Percentiles rank a stretch among this genome's conserved stretches.
Evolutionary conservation across 2,797 vertebrate species (phyloP).

Genomic region (Danio choprae): DNA sequence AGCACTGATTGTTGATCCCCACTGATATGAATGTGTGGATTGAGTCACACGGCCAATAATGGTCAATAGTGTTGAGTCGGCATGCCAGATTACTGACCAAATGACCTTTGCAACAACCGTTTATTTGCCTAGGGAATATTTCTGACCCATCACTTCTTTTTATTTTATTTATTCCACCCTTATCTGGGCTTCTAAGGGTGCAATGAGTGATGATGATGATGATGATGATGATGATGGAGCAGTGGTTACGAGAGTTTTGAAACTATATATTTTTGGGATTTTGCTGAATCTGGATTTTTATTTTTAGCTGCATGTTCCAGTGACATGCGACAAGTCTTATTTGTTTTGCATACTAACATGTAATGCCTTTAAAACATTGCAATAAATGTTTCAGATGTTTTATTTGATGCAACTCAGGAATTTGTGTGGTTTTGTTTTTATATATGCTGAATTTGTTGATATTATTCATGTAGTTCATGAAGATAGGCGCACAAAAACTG

Average conservation of each 20-base stretch:
- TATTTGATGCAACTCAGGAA: neutral
- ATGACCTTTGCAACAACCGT: neutral
- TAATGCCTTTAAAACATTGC: slow-evolving; percentile 21
- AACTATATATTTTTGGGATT: neutral
- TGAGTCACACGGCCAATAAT: neutral
- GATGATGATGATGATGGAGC: neutral
- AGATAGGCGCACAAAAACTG: no score
- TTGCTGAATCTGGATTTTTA: neutral
- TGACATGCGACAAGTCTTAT: neutral
- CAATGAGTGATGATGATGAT: slow-evolving; percentile 5
- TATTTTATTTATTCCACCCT: neutral
- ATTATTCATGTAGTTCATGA: neutral
- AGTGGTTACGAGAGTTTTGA: neutral
- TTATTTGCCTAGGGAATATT: neutral
- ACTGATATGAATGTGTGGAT: neutral
- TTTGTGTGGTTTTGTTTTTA: neutral
- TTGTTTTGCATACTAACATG: slow-evolving; percentile 7
- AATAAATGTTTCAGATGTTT: slow-evolving; percentile 3
- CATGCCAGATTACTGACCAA: neutral
- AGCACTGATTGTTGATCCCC: neutral
- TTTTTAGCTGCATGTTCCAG: neutral
- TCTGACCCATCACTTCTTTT: neutral
- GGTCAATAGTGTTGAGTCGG: slow-evolving; percentile 23
- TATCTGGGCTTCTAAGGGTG: neutral
- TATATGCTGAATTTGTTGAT: neutral